These are phyloP conservation scores for Lanius ludovicianus DNA, from an alignment of 2,113 vertebrate genomes.

Conservation along the genomic window DNA sequence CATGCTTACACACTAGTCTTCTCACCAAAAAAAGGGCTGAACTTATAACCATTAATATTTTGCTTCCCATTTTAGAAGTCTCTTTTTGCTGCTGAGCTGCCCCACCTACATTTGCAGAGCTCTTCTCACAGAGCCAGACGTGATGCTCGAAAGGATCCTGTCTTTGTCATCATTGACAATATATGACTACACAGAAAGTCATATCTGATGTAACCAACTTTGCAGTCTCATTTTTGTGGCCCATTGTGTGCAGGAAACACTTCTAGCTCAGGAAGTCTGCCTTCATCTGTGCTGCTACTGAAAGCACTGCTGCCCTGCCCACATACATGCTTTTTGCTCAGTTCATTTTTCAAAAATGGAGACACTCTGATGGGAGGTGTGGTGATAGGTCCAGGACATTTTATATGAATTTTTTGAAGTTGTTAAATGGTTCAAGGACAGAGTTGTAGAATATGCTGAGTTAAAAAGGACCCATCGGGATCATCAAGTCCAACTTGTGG, in stretches of 20 bases:
- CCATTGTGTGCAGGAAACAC: not conserved
- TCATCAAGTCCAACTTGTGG: accelerated
- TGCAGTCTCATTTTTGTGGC: not conserved
- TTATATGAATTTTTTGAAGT: not conserved
- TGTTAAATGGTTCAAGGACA: not conserved
- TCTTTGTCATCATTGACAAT: not conserved
- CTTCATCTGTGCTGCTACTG: not conserved
- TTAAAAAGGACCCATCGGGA: not conserved
- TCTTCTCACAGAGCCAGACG: not conserved
- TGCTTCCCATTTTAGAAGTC: not conserved
- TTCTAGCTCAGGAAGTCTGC: constrained; percentile 23
- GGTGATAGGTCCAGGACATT: not conserved
- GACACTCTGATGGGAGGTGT: not conserved
- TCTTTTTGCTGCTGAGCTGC: not conserved
- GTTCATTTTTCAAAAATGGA: not conserved
- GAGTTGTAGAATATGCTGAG: not conserved
- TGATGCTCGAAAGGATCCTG: not conserved
- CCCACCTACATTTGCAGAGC: not conserved
- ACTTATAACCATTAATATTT: not conserved
- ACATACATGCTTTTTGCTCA: not conserved
- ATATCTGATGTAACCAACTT: not conserved
- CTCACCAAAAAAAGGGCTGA: not conserved
- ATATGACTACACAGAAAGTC: not conserved
- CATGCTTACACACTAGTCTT: not conserved
- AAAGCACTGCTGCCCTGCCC: not conserved